These are phyloP conservation scores for Xestia sexstrigata DNA, from an alignment of 2,888 invertebrate genomes.

Conservation along the genomic window DNA sequence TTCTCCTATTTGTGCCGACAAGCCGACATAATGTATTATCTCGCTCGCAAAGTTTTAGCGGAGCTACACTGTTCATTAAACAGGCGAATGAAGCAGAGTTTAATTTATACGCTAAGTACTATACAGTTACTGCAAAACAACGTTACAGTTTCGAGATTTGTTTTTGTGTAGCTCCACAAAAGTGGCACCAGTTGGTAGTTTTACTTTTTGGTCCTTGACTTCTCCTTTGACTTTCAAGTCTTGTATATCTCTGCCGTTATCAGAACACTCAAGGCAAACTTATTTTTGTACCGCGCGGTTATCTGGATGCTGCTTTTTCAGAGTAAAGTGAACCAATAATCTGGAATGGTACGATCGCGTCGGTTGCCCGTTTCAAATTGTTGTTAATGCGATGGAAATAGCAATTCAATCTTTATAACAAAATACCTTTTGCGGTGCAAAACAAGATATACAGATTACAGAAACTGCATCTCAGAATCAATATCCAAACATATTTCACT, in stretches of 20 bases:
- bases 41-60: conserved; percentile 74
- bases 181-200: conserved; percentile 37
- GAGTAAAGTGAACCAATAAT: conserved; percentile 74
- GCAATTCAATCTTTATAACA: not conserved
- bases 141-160: conserved; percentile 56
- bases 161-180: conserved; percentile 52
- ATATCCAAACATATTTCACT: conserved; percentile 20
- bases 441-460: not conserved
- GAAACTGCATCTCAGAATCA: not conserved
- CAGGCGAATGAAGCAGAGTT: conserved; percentile 72
- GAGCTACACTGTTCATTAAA: conserved; percentile 74
- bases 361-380: conserved; percentile 32
- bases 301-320: conserved; percentile 69
- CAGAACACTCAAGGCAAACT: conserved; percentile 72
- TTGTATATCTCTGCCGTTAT: conserved; percentile 63
- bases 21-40: conserved; percentile 76
- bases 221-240: conserved; percentile 38
- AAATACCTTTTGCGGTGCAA: not conserved
- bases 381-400: conserved; percentile 20
- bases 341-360: conserved; percentile 9
- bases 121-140: conserved; percentile 62
- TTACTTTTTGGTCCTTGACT: conserved; percentile 48
- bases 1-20: conserved; percentile 75
- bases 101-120: conserved; percentile 72
- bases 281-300: conserved; percentile 75